Conservation (phyloP, 2,888 invertebrate species). For the Anoplius nigerrimus region DNA sequence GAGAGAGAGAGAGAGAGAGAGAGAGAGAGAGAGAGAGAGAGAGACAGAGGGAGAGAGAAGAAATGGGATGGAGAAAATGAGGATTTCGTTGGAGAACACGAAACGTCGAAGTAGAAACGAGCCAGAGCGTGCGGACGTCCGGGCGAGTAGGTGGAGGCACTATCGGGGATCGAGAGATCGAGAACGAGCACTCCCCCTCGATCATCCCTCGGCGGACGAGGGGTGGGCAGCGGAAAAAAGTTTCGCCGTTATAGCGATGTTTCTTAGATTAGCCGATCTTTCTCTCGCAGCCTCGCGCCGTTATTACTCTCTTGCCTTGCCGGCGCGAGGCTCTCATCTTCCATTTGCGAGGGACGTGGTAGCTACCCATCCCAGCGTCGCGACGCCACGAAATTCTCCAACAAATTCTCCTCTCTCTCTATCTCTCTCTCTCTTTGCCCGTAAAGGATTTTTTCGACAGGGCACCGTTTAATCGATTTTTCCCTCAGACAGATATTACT, state of each 20-base stretch:
- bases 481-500: too few relatives aligned
- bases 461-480: too few relatives aligned
- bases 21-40: not conserved
- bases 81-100: not conserved
- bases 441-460: too few relatives aligned
- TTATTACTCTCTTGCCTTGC: constrained; percentile 10
- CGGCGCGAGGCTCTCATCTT: too few relatives aligned
- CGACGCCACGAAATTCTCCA: too few relatives aligned
- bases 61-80: not conserved
- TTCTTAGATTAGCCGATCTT: too few relatives aligned
- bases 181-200: not conserved
- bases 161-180: constrained; percentile 21
- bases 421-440: not conserved
- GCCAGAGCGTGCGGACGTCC: constrained; percentile 13
- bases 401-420: not conserved
- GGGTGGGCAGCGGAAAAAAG: too few relatives aligned
- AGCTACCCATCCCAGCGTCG: too few relatives aligned
- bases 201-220: not conserved
- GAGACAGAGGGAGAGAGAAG: not conserved
- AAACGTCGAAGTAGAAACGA: constrained; percentile 4
- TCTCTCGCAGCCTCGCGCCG: not conserved
- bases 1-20: constrained; percentile 15
- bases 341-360: too few relatives aligned
- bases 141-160: constrained; percentile 21
- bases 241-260: too few relatives aligned